phyloP scores from a whole-genome alignment of 2,113 vertebrate genomes.

The Pachyramphus minor region DNA sequence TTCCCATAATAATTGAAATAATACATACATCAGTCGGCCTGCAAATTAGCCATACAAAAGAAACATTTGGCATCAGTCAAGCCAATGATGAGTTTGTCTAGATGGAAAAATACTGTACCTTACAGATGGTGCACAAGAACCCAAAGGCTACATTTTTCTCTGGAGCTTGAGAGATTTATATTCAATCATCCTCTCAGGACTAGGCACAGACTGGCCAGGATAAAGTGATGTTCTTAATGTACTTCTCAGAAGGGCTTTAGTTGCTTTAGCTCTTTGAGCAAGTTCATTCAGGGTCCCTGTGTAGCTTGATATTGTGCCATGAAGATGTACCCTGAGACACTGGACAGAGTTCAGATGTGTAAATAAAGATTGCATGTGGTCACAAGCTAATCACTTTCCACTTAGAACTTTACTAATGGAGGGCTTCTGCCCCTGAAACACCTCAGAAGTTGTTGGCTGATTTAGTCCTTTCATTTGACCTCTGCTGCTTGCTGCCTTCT shows the following conservation, averaged over 20 bases:
- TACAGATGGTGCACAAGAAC: background rate
- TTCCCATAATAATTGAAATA: background rate
- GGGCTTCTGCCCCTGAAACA: background rate
- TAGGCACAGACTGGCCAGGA: background rate
- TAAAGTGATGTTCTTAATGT: slow-evolving; percentile 1
- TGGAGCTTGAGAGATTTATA: slow-evolving; percentile 12
- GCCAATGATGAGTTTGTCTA: background rate
- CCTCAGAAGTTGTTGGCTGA: background rate
- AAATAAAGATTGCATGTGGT: background rate
- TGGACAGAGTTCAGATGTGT: background rate
- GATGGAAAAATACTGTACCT: background rate
- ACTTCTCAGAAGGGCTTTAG: slow-evolving; percentile 8
- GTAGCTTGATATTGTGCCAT: background rate
- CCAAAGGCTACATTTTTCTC: background rate
- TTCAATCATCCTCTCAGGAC: background rate
- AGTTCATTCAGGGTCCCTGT: slow-evolving; percentile 22
- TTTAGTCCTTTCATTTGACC: background rate
- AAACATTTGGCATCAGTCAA: background rate
- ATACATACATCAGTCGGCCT: background rate
- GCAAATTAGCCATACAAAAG: background rate
- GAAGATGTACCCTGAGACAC: background rate
- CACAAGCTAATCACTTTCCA: background rate
- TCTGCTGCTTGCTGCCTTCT: background rate
- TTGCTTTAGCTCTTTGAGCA: background rate
- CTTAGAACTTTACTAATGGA: background rate